Base-by-base conservation (phyloP, 2,113 vertebrate species). In the Rhynchomys soricoides region DNA sequence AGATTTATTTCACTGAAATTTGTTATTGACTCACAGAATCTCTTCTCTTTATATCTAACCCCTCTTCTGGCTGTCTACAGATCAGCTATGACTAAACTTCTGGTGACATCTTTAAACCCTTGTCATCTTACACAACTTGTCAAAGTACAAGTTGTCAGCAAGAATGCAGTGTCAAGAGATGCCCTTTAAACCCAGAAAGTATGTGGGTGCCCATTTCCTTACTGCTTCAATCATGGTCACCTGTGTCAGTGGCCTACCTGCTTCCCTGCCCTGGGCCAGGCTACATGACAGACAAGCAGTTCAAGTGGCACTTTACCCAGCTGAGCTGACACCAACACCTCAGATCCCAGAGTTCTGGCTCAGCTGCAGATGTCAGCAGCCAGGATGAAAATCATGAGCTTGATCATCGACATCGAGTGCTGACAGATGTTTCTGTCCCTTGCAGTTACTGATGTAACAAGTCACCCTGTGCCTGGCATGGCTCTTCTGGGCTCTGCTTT, bases 391-490 rank as follows among this genome's bases (percentile, higher is more conserved):
- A 97, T 96, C 48, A 66, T 97, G 97, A 97, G 97, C 97, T 93
- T 96, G 97, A 96, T 98, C 97, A 94, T 96, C 95, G 97, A 98
- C 97, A 97, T 62, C 59, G 91, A 96, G 94, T 96, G 85, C 96
- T 97, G 97, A 95, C 97, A 98, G 96, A 98, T 98, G 97, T 98
- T 98, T 98, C 97, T 97, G 92, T 97, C 95, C 97, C 6, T 7
- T 98, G 96, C 91, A 96, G 98, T 97, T 97, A 96, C 97, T 96
- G 93, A 98, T 97, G 98, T 97, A 97, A 96, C 97, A 98, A 97
- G 96, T 95, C 97, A 98, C 95, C 96, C 93, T 96, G 90, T 94
- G 98, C 97, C 97, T 98, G 97, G 91, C 94, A 87, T 73, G 78
- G 92, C 94, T 95, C 85, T 94, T 95, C 62, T 75, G 89, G 81